Evolutionary conservation across 23 tunicate genomes (phyloP), one percentile per base, ranked within the genome.

Genomic region (Styela plicata): DNA sequence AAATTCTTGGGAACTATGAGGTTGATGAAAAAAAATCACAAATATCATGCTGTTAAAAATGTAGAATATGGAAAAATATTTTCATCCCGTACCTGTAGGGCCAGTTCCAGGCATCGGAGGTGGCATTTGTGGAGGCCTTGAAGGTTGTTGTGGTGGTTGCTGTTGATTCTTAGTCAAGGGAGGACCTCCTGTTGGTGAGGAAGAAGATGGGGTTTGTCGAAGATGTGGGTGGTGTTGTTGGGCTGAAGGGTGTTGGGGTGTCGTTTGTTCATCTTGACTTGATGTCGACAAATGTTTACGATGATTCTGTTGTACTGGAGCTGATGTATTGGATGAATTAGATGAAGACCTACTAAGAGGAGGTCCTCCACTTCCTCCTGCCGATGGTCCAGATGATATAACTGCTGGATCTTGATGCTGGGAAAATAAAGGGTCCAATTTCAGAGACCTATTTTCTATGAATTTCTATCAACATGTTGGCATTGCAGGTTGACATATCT

Each of bases 381-480:
- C 13, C 29, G 32, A 44, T 5, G 81, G 81, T 0, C 52, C 33
- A 73, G 52, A 29, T 36, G 52, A 33, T 27, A 76, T 76, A 25
- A 44, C 81, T 21, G 81, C 33, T 7, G 81, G 53, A 53, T 76
- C 81, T 26, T 36, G 66, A 24, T 76, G 81, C 78, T 73, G 78
- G 26, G 28, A 44, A 44, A 44, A 5, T 44, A n/a, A n/a, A n/a
- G n/a, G n/a, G n/a, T n/a, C n/a, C n/a, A n/a, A n/a, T n/a, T n/a
- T n/a, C n/a, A n/a, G n/a, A n/a, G n/a, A n/a, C n/a, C n/a, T n/a
- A n/a, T n/a, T n/a, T n/a, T n/a, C n/a, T n/a, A n/a, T n/a, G n/a
- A n/a, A n/a, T n/a, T n/a, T n/a, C n/a, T n/a, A n/a, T n/a, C n/a
- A n/a, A n/a, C n/a, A n/a, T n/a, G n/a, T n/a, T n/a, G n/a, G n/a